A percentile compares a stretch with the other conserved stretches of the same genome.
These are phyloP conservation scores for Gymnocephalus cernua DNA, from an alignment of 2,113 vertebrate species.

Conservation along the genomic window DNA sequence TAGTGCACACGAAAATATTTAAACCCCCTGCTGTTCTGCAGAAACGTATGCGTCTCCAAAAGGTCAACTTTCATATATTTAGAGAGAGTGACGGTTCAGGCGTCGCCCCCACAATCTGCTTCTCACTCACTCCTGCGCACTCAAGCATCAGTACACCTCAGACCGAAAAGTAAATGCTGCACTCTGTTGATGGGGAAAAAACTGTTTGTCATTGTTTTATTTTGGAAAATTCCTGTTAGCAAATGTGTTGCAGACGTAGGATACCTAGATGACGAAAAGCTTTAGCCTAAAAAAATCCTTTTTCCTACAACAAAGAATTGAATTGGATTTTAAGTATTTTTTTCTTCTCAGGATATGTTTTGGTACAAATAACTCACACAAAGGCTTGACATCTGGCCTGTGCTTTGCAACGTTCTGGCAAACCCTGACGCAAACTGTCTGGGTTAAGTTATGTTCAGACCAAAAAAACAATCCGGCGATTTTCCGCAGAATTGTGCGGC, in stretches of 20 bases:
- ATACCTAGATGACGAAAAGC: conserved; percentile 21
- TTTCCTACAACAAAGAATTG: conserved; percentile 58
- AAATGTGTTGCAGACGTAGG: conserved; percentile 45
- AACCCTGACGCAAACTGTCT: conserved; percentile 43
- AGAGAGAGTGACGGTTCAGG: background rate
- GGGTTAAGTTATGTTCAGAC: background rate
- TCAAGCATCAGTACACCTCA: conserved; percentile 9
- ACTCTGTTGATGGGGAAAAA: conserved; percentile 40
- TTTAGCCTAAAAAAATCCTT: background rate
- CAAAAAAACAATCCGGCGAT: no score
- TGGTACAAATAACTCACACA: conserved; percentile 54
- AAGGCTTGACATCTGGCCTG: conserved; percentile 68
- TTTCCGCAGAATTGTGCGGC: no score
- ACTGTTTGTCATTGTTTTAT: conserved; percentile 46
- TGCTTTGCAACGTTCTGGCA: conserved; percentile 56
- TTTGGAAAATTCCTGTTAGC: conserved; percentile 55
- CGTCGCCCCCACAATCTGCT: background rate
- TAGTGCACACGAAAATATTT: background rate
- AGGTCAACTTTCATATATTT: conserved; percentile 2
- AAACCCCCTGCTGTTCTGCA: background rate
- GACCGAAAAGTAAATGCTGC: conserved; percentile 5
- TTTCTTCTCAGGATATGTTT: conserved; percentile 49
- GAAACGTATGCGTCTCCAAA: background rate
- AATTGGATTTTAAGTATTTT: conserved; percentile 45
- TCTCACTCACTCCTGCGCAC: background rate